Base-by-base conservation (phyloP, 2,888 invertebrate genomes). In the Idaea aversata region DNA sequence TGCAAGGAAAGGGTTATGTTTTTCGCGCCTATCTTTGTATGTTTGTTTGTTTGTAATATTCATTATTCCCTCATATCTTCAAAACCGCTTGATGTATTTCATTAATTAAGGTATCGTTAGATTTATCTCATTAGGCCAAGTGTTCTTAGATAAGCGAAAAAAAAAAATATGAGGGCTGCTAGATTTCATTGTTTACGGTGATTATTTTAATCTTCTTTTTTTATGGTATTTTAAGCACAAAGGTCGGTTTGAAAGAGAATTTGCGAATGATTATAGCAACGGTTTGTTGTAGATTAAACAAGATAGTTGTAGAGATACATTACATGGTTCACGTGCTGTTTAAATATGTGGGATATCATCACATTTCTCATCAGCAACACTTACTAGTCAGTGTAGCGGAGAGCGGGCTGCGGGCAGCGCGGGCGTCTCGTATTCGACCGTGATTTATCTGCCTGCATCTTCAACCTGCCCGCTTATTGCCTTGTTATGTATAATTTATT, bases 401-500 rank as follows among this genome's bases (percentile, higher is more conserved):
- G 77, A 76, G 76, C 79, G 80, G 76, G 81, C 80, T 75, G 76
- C 25, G 71, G 77, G 72, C 71, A 73, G 76, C 77, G 77, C 73
- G 47, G 47, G 76, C 81, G 81, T 75, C 77, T 6, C 70, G 77
- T 71, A 70, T 74, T 76, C 77, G 77, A 73, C 80, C 76, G 91
- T 91, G 91, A 92, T 93, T 91, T 92, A 92, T 92, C 91, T 86
- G 86, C 81, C 82, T 80, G 88, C 88, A 91, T 91, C 91, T 88
- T 81, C 84, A 84, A 90, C 90, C 90, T 86, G 92, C 90, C 86
- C 88, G 90, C 87, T 90, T 91, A 90, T 90, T 88, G 89, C 86
- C 84, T 93, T 91, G 91, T 93, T 92, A 93, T 90, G 91, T 92
- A 90, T 92, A 91, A 92, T 92, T 91, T 93, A 91, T 91, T 92